Percentiles rank a stretch among this genome's conserved stretches.
These are phyloP conservation scores for Muscicapa striata DNA, from an alignment of 2,797 vertebrate genomes.

Conservation along the genomic window DNA sequence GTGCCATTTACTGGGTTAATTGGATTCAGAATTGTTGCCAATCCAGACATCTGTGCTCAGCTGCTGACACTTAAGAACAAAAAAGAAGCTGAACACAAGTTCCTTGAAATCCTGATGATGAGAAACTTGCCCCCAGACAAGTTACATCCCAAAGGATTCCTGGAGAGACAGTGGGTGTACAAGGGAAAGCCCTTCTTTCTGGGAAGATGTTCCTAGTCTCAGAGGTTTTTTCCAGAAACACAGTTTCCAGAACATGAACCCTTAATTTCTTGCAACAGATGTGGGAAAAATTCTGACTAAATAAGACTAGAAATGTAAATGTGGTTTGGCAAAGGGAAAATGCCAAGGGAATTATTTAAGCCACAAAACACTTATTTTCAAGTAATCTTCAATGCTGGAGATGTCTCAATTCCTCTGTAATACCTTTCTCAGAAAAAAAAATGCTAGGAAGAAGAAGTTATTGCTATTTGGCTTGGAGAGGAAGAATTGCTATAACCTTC, in stretches of 20 bases:
- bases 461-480: not conserved
- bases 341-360: not conserved
- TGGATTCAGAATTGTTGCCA: constrained; percentile 56
- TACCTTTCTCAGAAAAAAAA: not conserved
- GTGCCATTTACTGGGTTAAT: constrained; percentile 70
- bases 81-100: not conserved
- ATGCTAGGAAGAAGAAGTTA: not conserved
- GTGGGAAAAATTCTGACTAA: not conserved
- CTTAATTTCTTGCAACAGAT: not conserved
- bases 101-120: not conserved
- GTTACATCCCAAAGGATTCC: not conserved
- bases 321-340: not conserved
- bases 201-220: not conserved
- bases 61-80: not conserved
- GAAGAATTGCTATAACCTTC: not conserved
- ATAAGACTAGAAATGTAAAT: not conserved
- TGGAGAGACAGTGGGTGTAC: not conserved
- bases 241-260: not conserved
- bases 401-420: not conserved
- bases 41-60: constrained; percentile 47
- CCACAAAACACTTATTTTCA: not conserved
- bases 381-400: not conserved
- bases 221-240: not conserved
- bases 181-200: not conserved
- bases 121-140: not conserved